Conservation (phyloP, 2,113 vertebrate species). For the Nyctereutes procyonoides region DNA sequence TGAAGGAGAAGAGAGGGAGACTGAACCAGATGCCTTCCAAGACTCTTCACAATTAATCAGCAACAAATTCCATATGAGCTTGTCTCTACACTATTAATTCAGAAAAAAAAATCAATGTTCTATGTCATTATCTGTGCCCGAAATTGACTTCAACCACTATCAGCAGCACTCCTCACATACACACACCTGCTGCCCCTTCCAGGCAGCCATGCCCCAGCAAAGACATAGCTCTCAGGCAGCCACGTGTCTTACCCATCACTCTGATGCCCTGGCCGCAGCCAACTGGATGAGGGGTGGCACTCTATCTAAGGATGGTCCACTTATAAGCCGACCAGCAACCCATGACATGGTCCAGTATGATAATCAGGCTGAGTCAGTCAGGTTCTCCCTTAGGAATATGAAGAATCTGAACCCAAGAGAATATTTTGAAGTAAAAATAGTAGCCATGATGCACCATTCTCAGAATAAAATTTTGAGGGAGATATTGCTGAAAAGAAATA, state of each 20-base stretch:
- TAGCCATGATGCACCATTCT: background rate
- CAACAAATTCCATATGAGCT: background rate
- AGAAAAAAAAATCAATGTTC: background rate
- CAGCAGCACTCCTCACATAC: background rate
- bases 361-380: background rate
- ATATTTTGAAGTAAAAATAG: background rate
- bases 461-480: background rate
- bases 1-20: no score
- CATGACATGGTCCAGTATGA: rapidly evolving
- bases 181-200: background rate
- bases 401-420: background rate
- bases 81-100: background rate
- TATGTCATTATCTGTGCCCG: background rate
- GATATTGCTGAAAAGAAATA: background rate
- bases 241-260: background rate
- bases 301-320: background rate
- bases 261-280: no score
- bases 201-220: background rate
- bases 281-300: rapidly evolving
- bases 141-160: background rate
- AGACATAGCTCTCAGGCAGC: background rate
- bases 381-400: background rate
- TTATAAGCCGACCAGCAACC: background rate
- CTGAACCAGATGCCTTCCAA: background rate
- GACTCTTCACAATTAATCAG: background rate